Base-by-base conservation (phyloP, 2,888 invertebrate species). In the Chalcis sispes region DNA sequence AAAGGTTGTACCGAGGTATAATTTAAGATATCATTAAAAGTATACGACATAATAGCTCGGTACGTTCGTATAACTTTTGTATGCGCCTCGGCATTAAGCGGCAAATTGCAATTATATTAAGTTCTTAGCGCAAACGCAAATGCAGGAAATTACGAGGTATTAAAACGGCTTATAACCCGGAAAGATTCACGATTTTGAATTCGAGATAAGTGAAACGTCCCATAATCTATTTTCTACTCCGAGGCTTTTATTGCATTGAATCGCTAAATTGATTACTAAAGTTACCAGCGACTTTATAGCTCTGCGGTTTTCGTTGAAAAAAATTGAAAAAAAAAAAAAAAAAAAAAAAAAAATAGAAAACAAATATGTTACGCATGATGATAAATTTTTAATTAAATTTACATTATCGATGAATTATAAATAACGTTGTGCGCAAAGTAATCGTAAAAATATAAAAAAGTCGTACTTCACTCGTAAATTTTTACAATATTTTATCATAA, bases 141-240 rank as follows among this genome's bases (percentile, higher is more conserved):
- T 1, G 18, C 7, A 25, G 27, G 40, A 71, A 61, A 71, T 71
- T 61, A 62, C 32, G 42, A 62, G 61, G 61, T 8, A 52, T 62
- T 71, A 62, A 71, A 61, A 8, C 61, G 52, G 61, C 40, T 71
- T 62, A 54, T 62, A 32, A n/a, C 32, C 18, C n/a, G 50, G 52
- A 52, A 40, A 71, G 52, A 71, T 62, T 61, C 62, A 15, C 42
- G 71, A 61, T 52, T 15, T 27, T 54, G 52, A 71, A 40, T 54
- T 52, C 54, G 20, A 61, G 52, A 54, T 61, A 62, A 71, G 71
- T 62, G 52, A 54, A 71, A 54, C 46, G 62, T 61, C 42, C 62
- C 62, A 62, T 52, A 71, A 62, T 54, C 71, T 62, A 71, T 61
- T 71, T 71, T 71, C 67, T 48, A 69, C 58, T 48, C 58, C 27